Base-by-base conservation (phyloP, 2,113 vertebrate genomes). In the Oreamnos americanus region DNA sequence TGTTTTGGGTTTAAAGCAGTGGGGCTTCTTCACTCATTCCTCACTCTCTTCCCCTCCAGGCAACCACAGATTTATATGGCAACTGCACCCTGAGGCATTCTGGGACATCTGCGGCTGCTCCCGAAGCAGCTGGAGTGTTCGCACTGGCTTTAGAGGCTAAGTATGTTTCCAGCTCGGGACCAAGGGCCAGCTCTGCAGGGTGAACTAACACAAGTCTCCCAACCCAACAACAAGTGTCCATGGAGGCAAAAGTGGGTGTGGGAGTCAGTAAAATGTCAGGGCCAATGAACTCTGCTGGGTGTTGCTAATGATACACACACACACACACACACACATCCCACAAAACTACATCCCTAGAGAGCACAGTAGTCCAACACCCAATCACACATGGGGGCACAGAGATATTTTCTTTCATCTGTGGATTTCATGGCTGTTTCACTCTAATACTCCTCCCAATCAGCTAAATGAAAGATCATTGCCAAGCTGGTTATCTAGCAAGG, bases 41-140 rank as follows among this genome's bases (percentile, higher is more conserved):
- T 74, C 58, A 49, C 64, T 81, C 6, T 97, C 90, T 96, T 97
- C 51, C 85, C 51, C 97, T 97, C 88, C 98, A 99, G 99, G 99
- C 99, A 53, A 99, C 99, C 26, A 99, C 99, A 71, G 99, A 99
- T 98, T 97, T 99, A 97, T 99, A 99, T 21, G 99, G 99, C 89
- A 99, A 99, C 99, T 99, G 99, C 97, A 99, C 99, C 1, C 99
- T 99, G 97, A 99, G 99, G 94, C 99, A 99, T 97, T 99, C 99
- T 0, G 99, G 99, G 97, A 99, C 99, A 2, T 99, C 99, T 36
- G 99, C 99, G 30, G 99, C 99, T 58, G 99, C 99, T 97, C 99
- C 99, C 0, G 99, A 99, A 98, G 99, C 99, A 60, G 99, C 99
- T 2, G 99, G 99, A 4, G 99, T 99, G 96, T 99, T 99, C 78